Conservation (phyloP, 2,797 vertebrate genomes). For the Crossoptilon crossoptilon region DNA sequence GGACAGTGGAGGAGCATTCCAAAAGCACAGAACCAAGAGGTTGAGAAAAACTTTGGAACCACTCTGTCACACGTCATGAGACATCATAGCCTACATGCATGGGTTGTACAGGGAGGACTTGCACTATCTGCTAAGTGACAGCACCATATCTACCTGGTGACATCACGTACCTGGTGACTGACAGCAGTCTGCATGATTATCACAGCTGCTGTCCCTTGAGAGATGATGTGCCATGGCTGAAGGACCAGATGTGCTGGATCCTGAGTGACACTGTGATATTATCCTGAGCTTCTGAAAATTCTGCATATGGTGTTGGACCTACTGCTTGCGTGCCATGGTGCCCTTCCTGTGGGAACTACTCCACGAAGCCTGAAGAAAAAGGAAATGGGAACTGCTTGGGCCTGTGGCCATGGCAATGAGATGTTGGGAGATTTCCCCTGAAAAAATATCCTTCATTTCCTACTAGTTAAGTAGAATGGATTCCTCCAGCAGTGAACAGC, state of each 20-base stretch:
- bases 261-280: neutral
- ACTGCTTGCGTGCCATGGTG: fast-evolving
- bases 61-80: neutral
- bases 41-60: neutral
- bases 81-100: fast-evolving
- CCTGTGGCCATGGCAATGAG: neutral
- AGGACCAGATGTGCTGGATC: neutral
- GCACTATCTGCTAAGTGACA: fast-evolving
- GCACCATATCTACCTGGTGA: neutral
- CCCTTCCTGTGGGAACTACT: fast-evolving
- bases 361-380: neutral
- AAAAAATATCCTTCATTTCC: neutral
- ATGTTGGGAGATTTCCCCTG: neutral
- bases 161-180: neutral
- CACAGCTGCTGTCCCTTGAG: neutral
- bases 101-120: neutral
- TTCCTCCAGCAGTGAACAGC: neutral
- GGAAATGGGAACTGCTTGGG: neutral
- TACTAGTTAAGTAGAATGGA: neutral
- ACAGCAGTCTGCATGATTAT: neutral
- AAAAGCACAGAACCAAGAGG: neutral
- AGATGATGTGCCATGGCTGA: neutral
- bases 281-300: neutral
- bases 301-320: neutral
- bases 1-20: neutral